Percentiles rank a stretch among this genome's conserved stretches.
Conservation (phyloP, 1,140 invertebrate genomes). For the Lepidurus arcticus region DNA sequence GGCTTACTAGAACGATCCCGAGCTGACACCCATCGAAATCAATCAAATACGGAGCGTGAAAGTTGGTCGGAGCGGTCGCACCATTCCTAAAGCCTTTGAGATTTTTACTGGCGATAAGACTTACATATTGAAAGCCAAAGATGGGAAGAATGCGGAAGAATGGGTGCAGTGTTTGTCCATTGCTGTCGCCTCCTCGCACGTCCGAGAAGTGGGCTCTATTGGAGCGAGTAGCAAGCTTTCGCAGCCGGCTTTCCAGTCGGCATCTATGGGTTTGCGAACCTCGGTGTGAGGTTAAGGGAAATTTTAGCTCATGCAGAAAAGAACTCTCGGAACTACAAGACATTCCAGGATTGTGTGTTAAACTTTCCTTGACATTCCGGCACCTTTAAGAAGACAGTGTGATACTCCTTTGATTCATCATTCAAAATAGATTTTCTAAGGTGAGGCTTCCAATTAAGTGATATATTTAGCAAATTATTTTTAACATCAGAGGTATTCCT, state of each 20-base stretch:
- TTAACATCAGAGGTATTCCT: not conserved
- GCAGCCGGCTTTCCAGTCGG: slow-evolving; percentile 24
- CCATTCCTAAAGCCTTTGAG: slow-evolving; percentile 91
- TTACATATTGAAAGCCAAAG: slow-evolving; percentile 85
- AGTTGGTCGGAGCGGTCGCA: slow-evolving; percentile 72
- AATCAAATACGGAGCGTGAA: slow-evolving; percentile 88
- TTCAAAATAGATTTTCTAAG: not conserved
- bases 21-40: slow-evolving; percentile 62
- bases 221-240: slow-evolving; percentile 24
- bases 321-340: not conserved
- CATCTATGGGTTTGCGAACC: slow-evolving; percentile 23
- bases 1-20: slow-evolving; percentile 51
- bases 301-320: not conserved
- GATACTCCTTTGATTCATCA: not conserved
- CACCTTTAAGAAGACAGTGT: not conserved
- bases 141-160: slow-evolving; percentile 88
- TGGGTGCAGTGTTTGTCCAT: slow-evolving; percentile 88
- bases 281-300: slow-evolving; percentile 22
- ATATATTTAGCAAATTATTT: not conserved
- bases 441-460: not conserved
- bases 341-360: not conserved
- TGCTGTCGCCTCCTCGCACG: slow-evolving; percentile 73
- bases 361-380: not conserved
- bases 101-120: slow-evolving; percentile 90
- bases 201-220: slow-evolving; percentile 50